phyloP scores from a whole-genome alignment of 2,113 vertebrate species.

The Erythrocercus mccallii region DNA sequence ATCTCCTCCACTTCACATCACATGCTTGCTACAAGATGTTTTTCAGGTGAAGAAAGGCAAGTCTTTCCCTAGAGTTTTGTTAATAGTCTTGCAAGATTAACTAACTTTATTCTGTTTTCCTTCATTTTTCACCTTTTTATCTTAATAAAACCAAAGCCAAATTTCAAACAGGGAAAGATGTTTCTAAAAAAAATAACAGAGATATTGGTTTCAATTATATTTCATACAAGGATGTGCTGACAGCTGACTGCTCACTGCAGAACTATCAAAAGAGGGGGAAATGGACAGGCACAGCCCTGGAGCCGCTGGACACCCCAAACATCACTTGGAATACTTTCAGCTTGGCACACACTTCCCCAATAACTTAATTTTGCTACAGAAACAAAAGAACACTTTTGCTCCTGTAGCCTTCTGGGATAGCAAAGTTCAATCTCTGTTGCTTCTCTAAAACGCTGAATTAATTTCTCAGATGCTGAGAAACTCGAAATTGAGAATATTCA shows the following conservation, averaged over 20 bases:
- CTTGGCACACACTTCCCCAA: not conserved
- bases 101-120: not conserved
- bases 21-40: not conserved
- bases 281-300: not conserved
- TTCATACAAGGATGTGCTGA: not conserved
- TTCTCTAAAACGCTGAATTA: not conserved
- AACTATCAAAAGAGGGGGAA: not conserved
- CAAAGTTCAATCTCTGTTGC: not conserved
- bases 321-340: not conserved
- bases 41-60: not conserved
- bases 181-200: not conserved
- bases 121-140: not conserved
- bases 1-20: not conserved
- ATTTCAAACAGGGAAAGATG: not conserved
- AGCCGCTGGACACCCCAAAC: not conserved
- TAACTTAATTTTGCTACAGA: not conserved
- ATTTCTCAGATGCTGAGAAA: not conserved
- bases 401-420: not conserved
- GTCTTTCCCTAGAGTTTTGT: not conserved
- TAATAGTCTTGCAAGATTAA: not conserved
- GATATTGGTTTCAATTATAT: not conserved
- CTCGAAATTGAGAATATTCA: not conserved
- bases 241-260: not conserved
- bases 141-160: not conserved
- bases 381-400: not conserved